Evolutionary conservation across 2,888 invertebrate genomes (phyloP).

Genomic region (Bimastos eiseni): DNA sequence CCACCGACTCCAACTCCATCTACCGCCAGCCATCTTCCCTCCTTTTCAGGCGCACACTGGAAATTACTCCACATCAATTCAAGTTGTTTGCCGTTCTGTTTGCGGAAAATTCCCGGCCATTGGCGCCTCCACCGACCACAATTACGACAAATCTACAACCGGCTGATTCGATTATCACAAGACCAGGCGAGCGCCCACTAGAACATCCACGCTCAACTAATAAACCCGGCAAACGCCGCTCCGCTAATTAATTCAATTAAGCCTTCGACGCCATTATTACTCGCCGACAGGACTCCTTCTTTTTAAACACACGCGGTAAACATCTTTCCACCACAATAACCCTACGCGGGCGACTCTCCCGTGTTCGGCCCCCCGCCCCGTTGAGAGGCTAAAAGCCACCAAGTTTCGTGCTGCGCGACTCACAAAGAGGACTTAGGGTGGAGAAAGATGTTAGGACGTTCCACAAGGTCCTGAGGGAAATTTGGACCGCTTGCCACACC

Average conservation of each 20-base stretch:
- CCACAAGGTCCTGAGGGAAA: neutral
- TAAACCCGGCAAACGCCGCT: neutral
- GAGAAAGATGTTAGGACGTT: neutral
- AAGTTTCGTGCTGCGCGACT: neutral
- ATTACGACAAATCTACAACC: neutral
- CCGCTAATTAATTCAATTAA: neutral
- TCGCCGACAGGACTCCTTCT: neutral
- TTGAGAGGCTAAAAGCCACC: no score
- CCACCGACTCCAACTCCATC: neutral
- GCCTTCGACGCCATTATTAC: neutral
- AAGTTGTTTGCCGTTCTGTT: neutral
- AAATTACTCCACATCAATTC: neutral
- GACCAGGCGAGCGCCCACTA: neutral
- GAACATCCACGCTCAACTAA: neutral
- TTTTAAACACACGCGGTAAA: neutral
- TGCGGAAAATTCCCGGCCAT: neutral
- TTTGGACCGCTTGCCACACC: neutral
- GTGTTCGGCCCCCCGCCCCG: no score
- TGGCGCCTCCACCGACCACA: neutral
- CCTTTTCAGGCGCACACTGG: neutral
- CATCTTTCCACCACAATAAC: slow-evolving; percentile 13
- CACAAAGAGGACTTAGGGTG: neutral
- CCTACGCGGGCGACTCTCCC: neutral
- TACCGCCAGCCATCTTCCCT: neutral
- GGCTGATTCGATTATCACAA: neutral